Evolutionary conservation across 2,113 vertebrate genomes (phyloP), one percentile per base, ranked within the genome.

Genomic region (Trichomycterus rosablanca): DNA sequence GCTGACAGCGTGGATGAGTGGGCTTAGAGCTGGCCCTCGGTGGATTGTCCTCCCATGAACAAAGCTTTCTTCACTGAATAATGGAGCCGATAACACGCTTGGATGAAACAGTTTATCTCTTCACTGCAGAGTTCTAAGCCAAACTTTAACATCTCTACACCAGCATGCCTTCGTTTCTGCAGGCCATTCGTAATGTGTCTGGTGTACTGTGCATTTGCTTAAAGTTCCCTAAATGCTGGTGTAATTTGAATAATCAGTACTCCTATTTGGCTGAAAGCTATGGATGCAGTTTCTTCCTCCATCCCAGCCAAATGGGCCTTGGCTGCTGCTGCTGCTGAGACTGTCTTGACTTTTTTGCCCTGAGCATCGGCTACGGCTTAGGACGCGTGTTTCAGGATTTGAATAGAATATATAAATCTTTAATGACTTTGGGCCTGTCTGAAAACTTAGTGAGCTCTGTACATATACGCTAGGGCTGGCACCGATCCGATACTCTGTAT

Each of bases 271-370:
- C 34, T 40, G 12, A 19, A 53, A 60, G 62, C 55, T 45, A 12
- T 20, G 30, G 20, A 35, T 37, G 28, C 18, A 43, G 44, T 49
- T 57, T 66, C 48, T 32, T 2, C 23, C 45, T 7, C 16, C n/a
- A n/a, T n/a, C n/a, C n/a, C n/a, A 62, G 66, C 49, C 39, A 55
- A 60, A 26, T 44, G 32, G 11, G 43, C 39, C 39, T 59, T 70
- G 59, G 20, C 54, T 32, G 48, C 20, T 50, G 50, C 20, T 50
- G 50, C 30, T 67, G 59, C 26, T 42, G 14, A 59, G 49, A 30
- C 48, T 32, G 59, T n/a, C 53, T 63, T 70, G 59, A 60, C 67
- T 70, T 48, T n/a, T 66, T 60, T 45, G 67, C 48, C 52, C 34
- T 14, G 43, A 63, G 67, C 52, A 50, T 56, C 44, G 43, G 19